Evolutionary conservation across 2,888 invertebrate species (phyloP), one percentile per base, ranked within the genome.

Genomic region (Sabellastarte sp.): DNA sequence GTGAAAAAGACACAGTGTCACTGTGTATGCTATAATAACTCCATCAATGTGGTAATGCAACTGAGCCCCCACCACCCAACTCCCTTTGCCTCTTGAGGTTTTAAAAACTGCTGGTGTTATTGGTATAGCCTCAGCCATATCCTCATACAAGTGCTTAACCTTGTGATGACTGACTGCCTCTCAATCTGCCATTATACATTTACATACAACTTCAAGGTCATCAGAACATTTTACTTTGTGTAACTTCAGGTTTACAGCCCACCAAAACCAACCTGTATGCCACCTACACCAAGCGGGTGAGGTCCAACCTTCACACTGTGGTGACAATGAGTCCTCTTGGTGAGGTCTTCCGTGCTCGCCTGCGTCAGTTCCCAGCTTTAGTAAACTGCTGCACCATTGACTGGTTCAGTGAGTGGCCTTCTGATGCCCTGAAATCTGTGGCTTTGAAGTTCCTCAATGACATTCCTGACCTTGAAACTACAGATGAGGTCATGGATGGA

Each of bases 321-420:
- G 78, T 85, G 32, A 79, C 84, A 1, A 84, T 85, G 84, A 84
- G 88, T 88, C 33, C 59, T 24, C 76, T 84, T 5, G 84, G 84
- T 57, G 84, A 84, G 71, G 74, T 83, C 20, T 84, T 84, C 76
- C 77, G 84, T 55, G 79, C 84, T 10, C 74, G 84, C n/a, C 76
- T 84, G 57, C 76, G 84, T 60, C 83, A 83, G 76, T 84, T 84
- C 74, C 84, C 84, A 0, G 84, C 84, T 29, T 76, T 84, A 10
- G 84, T 84, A 5, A 84, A 83, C 74, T 84, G 84, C 65, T 84
- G 84, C 70, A 84, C 84, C 28, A 84, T 84, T 51, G 83, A 84
- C 71, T 84, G 84, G 84, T 84, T 84, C 74, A 79, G 78, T 68
- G 89, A 90, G 61, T 94, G 93, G 93, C 93, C 93, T 0, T 89